Base-by-base conservation (phyloP, 2,888 invertebrate genomes). In the Nesidiocoris tenuis region DNA sequence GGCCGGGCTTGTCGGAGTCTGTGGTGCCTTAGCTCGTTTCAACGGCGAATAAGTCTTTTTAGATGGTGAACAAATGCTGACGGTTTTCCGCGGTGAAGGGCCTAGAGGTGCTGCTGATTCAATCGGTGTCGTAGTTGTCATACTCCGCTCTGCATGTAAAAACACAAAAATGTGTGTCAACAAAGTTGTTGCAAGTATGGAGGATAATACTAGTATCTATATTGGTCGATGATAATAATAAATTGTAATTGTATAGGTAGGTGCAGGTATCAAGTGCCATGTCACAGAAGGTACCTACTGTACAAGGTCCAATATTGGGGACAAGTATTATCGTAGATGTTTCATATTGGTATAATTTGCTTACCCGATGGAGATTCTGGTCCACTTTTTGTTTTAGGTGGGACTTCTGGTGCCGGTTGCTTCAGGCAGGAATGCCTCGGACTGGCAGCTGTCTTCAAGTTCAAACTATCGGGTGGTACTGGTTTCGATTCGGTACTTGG, bases 351-450 rank as follows among this genome's bases (percentile, higher is more conserved):
- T n/a, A n/a, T n/a, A n/a, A n/a, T n/a, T n/a, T 18, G n/a, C 59
- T 59, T n/a, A 3, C 59, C 59, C 18, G 23, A n/a, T n/a, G 70
- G 63, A 54, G 72, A 54, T n/a, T 72, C 63, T 1, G 54, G 19
- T 12, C 63, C n/a, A 2, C 54, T 19, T 39, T 72, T 72, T 1
- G 17, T 39, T 25, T 55, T 72, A n/a, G 61, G 21, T 21, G 72
- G 72, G 16, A 55, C 54, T 17, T 61, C 63, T 1, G 72, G 64
- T 3, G 63, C 63, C n/a, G 18, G 61, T 18, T 39, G 63, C 17
- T 61, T 72, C 25, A 55, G 18, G 22, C 70, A 70, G 16, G 70
- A 70, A 59, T 70, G 70, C 59, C 70, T 70, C 5, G 70, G 70
- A 19, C 59, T 70, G n/a, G 22, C 22, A 5, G n/a, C 19, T 59